A percentile compares a stretch with the other conserved stretches of the same genome.
Conservation (phyloP, 2,888 invertebrate genomes). For the Eledona agricola region DNA sequence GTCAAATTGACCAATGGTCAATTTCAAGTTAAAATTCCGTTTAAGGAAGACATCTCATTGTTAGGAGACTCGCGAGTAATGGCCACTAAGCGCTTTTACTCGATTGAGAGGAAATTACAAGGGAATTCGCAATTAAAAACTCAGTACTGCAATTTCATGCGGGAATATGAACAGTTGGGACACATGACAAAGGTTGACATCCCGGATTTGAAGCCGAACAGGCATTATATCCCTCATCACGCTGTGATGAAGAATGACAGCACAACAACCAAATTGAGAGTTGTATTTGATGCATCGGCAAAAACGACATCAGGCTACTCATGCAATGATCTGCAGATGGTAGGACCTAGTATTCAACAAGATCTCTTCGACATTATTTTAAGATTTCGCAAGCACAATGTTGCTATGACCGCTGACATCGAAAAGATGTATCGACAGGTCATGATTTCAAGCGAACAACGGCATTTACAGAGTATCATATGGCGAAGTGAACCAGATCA, state of each 20-base stretch:
- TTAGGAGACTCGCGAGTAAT: slow-evolving; percentile 2
- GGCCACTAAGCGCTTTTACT: background rate
- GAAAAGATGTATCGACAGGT: slow-evolving; percentile 57
- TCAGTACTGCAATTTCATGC: slow-evolving; percentile 1
- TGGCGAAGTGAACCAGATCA: slow-evolving; percentile 47
- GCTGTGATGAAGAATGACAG: slow-evolving; percentile 50
- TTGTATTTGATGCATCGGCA: slow-evolving; percentile 53
- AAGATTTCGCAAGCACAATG: slow-evolving; percentile 46
- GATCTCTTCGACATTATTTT: slow-evolving; percentile 51
- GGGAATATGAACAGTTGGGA: slow-evolving; percentile 12
- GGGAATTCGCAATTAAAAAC: background rate
- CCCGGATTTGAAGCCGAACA: background rate
- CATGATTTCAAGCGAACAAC: slow-evolving; percentile 43
- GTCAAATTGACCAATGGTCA: background rate
- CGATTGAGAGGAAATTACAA: slow-evolving; percentile 1
- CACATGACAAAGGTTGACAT: slow-evolving; percentile 18
- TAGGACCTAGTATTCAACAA: slow-evolving; percentile 52
- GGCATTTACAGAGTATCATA: slow-evolving; percentile 53
- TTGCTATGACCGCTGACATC: slow-evolving; percentile 54
- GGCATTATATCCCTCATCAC: slow-evolving; percentile 55
- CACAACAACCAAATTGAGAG: slow-evolving; percentile 50
- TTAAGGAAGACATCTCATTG: background rate
- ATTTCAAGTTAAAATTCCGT: slow-evolving; percentile 3
- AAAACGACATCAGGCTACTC: slow-evolving; percentile 45
- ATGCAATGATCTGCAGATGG: slow-evolving; percentile 51